Evolutionary conservation across 2,797 vertebrate genomes (phyloP), one percentile per base, ranked within the genome.

Genomic region (Hybognathus amarus): DNA sequence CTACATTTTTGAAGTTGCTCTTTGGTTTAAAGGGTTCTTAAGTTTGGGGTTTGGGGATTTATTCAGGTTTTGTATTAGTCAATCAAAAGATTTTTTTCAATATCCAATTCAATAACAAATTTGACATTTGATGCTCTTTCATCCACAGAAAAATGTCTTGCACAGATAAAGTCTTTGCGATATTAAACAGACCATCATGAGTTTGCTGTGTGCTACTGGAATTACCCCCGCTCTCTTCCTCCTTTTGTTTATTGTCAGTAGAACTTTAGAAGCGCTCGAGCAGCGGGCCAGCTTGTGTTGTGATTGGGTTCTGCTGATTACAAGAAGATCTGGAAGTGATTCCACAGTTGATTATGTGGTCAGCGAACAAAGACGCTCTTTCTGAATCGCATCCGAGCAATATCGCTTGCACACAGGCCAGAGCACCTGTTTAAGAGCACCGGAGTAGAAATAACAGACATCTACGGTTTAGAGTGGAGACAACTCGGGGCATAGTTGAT

Each of bases 311-410:
- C 75, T 33, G 10, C 71, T 86, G 54, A 85, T 85, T 64, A 81
- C 67, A 79, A 79, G 42, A 40, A 75, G 80, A 78, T 90, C 88
- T 91, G 86, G 87, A 88, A 87, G 80, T 79, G 83, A 88, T 89
- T 83, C 85, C 40, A 27, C 27, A 73, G 73, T 79, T 87, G 88
- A 90, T 91, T 90, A 85, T 83, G 75, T 81, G 81, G 70, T 85
- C 71, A 54, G 66, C 40, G 38, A 77, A 83, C 80, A 52, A 61
- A 68, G 45, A 80, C 76, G 82, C 83, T 86, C 73, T 78, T 74
- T 71, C 79, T 83, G 73, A 83, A 74, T 78, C 42, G 8, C 70
- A 71, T 77, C 47, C 80, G 5, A 66, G 71, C 50, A 74, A 59
- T 77, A 67, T 71, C 52, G 42, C 38, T 71, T 84, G 77, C 67